These are phyloP conservation scores for Amiota minor DNA, from an alignment of 2,888 invertebrate genomes.

Conservation along the genomic window DNA sequence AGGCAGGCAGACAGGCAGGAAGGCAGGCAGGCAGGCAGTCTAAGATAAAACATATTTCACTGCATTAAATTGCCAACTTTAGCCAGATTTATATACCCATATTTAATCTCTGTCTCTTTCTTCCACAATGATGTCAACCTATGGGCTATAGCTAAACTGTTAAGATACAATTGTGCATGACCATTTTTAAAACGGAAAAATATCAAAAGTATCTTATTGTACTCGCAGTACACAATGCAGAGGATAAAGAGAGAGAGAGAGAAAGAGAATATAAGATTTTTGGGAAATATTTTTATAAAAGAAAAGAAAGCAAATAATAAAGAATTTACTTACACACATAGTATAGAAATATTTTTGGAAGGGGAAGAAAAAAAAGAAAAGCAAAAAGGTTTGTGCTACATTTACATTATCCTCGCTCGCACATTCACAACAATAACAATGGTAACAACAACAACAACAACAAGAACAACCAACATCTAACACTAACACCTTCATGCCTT, in stretches of 20 bases:
- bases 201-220: constrained; percentile 19
- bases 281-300: constrained; percentile 17
- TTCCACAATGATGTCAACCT: too few species aligned
- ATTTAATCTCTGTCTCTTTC: too few species aligned
- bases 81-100: constrained; percentile 23
- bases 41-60: constrained; percentile 5
- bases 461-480: constrained; percentile 1
- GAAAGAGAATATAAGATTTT: background rate
- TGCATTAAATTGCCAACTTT: constrained; percentile 28
- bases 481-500: constrained; percentile 18
- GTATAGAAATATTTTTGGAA: background rate
- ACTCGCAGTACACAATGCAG: background rate
- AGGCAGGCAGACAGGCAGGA: too few species aligned
- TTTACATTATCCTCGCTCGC: constrained; percentile 61
- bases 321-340: too few species aligned
- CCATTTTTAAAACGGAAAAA: constrained; percentile 21
- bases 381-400: constrained; percentile 67
- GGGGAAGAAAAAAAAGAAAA: constrained; percentile 2
- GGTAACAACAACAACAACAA: constrained; percentile 8
- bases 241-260: too few species aligned
- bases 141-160: background rate
- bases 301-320: too few species aligned
- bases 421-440: constrained; percentile 49
- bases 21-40: too few species aligned
- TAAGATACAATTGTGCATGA: constrained; percentile 17